Evolutionary conservation across 2,888 invertebrate species (phyloP), one percentile per base, ranked within the genome.

Genomic region (Lepidocyrtinus sp.): DNA sequence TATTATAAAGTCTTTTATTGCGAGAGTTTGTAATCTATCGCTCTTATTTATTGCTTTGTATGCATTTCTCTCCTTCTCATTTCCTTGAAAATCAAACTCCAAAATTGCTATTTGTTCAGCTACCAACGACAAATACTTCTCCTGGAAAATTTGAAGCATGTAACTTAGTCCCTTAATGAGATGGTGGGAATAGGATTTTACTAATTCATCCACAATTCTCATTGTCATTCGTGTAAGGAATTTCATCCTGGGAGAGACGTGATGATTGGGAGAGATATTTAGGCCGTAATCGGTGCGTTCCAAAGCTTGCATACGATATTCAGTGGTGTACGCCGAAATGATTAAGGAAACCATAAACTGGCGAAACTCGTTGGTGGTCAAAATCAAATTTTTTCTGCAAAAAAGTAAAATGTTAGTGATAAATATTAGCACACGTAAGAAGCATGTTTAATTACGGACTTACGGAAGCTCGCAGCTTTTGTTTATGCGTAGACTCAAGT

Each of bases 1-100:
- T 5, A 84, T 45, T 1, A 83, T 27, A 63, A 84, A 84, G 46
- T 85, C 85, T 36, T 83, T 84, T 1, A 85, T 59, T 0, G 82
- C 83, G 80, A 85, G 73, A 1, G 82, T 46, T 63, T 83, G 82
- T n/a, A 81, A 19, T 5, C 76, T 64, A 61, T 85, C 82, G 17
- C 77, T 67, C 45, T 67, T 68, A 46, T 82, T 78, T 19, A 70
- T 63, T 19, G 19, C 45, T 55, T 62, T 72, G 21, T 64, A 45
- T 1, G 2, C 24, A 17, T 15, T 17, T 7, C 45, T 46, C 17
- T 63, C 63, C 19, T 36, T 22, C 45, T 74, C 65, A 36, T 69
- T 46, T 9, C 25, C 45, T 22, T 26, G 24, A 19, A 64, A 70
- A 26, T 63, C 24, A 36, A 59, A 46, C 1, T 46, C 55, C 1